Conservation (phyloP, 1,140 invertebrate genomes). For the Dendroctonus valens region DNA sequence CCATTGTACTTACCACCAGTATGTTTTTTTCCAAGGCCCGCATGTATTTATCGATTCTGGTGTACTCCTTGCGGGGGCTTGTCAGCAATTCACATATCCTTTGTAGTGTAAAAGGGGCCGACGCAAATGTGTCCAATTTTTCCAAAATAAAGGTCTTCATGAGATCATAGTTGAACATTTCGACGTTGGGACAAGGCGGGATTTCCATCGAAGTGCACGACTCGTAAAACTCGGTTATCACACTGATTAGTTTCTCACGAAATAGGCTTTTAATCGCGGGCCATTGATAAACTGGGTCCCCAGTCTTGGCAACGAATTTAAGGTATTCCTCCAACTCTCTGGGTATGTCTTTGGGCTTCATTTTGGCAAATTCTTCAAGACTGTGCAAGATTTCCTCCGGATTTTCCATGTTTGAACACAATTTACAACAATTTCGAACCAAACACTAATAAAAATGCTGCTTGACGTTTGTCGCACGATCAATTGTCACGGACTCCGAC, state of each 20-base stretch:
- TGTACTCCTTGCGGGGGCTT: conserved; percentile 90
- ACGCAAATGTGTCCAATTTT: conserved; percentile 77
- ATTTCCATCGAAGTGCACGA: conserved; percentile 68
- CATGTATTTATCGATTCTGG: conserved; percentile 94
- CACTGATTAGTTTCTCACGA: conserved; percentile 79
- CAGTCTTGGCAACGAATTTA: conserved; percentile 87
- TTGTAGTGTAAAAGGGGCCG: conserved; percentile 95
- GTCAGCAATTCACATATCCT: conserved; percentile 91
- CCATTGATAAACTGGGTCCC: conserved; percentile 94
- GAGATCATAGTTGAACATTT: conserved; percentile 85
- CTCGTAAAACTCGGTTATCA: conserved; percentile 85
- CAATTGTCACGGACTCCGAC: not conserved
- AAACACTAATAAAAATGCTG: conserved; percentile 26
- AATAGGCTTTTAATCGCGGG: conserved; percentile 81
- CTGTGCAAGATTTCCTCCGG: conserved; percentile 80
- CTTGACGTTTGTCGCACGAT: conserved; percentile 13
- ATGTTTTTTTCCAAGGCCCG: conserved; percentile 93
- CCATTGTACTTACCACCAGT: conserved; percentile 91
- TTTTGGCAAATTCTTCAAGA: conserved; percentile 81
- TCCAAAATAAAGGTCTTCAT: conserved; percentile 85
- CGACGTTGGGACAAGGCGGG: conserved; percentile 83
- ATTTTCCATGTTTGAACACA: conserved; percentile 67
- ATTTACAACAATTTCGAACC: conserved; percentile 19
- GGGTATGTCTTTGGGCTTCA: conserved; percentile 81
- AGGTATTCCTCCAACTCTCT: conserved; percentile 87